A percentile compares a stretch with the other conserved stretches of the same genome.
Evolutionary conservation across 2,888 invertebrate species (phyloP).

Genomic region (Mycalesis mineus): DNA sequence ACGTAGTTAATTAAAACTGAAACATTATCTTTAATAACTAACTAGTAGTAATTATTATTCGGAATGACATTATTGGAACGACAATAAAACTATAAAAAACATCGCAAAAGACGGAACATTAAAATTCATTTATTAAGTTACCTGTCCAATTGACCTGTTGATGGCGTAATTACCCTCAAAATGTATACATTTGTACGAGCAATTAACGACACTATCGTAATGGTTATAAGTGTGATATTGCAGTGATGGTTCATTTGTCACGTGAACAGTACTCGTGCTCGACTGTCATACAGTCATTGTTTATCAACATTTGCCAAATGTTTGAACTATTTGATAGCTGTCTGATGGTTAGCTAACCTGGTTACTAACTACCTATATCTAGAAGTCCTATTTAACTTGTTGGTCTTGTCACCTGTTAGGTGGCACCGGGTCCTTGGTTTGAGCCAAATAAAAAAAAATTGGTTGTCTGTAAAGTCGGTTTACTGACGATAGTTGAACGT

Average conservation of each 20-base stretch:
- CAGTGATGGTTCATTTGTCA: background rate
- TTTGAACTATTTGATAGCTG: background rate
- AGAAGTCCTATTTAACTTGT: background rate
- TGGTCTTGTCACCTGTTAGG: background rate
- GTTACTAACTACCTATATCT: background rate
- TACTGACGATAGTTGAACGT: no score
- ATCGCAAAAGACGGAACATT: no score
- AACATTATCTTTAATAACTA: no score
- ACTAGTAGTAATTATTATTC: no score
- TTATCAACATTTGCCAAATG: constrained; percentile 3
- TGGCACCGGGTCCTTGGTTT: no score
- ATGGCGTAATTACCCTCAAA: background rate
- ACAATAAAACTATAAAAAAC: no score
- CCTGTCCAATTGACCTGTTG: background rate
- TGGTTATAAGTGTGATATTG: background rate
- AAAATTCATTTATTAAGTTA: background rate
- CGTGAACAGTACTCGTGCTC: background rate
- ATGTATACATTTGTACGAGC: background rate
- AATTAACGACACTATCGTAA: background rate
- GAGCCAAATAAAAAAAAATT: no score
- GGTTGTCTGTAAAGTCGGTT: no score
- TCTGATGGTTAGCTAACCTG: background rate
- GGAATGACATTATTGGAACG: no score
- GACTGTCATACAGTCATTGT: background rate
- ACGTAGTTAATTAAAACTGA: no score